Conservation (phyloP, 2,113 vertebrate genomes). For the Gallinago paraguaiae region DNA sequence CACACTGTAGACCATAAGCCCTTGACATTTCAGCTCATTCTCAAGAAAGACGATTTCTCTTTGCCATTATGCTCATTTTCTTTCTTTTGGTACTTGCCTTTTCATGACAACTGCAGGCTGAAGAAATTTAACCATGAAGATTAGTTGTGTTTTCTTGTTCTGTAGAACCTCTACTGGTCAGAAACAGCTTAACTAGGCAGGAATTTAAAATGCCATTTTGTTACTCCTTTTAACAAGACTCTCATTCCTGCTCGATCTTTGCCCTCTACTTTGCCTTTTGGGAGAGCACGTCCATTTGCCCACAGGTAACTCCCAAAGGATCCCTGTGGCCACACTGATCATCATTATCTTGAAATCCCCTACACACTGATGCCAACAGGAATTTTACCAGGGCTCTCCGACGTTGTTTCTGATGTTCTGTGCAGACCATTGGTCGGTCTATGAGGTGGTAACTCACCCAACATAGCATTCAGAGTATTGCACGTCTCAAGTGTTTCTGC, state of each 20-base stretch:
- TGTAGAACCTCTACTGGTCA: not conserved
- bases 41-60: not conserved
- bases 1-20: not conserved
- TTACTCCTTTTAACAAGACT: not conserved
- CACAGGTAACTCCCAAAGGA: not conserved
- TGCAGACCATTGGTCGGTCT: not conserved
- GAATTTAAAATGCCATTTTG: not conserved
- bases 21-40: not conserved
- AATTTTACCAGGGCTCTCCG: not conserved
- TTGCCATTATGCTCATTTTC: not conserved
- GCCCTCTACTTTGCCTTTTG: not conserved
- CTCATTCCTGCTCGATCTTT: not conserved
- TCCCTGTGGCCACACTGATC: not conserved
- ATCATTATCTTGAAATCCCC: not conserved
- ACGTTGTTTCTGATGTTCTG: not conserved
- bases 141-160: not conserved
- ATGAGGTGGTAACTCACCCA: not conserved
- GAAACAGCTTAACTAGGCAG: not conserved
- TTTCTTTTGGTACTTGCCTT: not conserved
- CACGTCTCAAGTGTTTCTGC: not conserved
- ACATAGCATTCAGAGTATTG: not conserved
- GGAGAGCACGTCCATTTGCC: not conserved
- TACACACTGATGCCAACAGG: not conserved
- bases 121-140: not conserved
- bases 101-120: not conserved